Evolutionary conservation across 2,113 vertebrate species (phyloP).

Genomic region (Mungos mungo): DNA sequence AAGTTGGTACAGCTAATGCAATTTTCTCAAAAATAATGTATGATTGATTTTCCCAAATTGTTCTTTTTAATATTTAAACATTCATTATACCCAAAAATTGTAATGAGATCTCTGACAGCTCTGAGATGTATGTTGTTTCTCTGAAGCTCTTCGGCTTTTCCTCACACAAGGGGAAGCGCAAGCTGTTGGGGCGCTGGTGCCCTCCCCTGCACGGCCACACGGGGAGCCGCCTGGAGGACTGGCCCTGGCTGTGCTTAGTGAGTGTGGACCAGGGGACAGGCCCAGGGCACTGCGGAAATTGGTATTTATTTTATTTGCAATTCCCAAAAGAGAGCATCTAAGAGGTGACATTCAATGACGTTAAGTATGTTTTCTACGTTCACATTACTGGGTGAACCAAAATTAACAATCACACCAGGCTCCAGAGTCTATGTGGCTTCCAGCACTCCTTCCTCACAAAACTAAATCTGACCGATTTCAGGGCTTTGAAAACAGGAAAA

Average conservation of each 20-base stretch:
- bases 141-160: background rate
- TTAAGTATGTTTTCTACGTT: background rate
- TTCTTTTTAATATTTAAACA: constrained; percentile 66
- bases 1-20: background rate
- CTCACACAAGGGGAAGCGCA: background rate
- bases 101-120: constrained; percentile 45
- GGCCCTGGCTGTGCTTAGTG: rapidly evolving
- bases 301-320: background rate
- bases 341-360: background rate
- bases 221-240: rapidly evolving
- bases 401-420: background rate
- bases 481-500: constrained; percentile 3
- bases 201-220: rapidly evolving
- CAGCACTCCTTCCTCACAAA: background rate
- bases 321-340: background rate
- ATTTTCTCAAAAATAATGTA: constrained; percentile 68
- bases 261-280: background rate
- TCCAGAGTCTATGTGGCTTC: background rate
- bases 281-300: background rate
- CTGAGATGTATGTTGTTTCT: background rate
- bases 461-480: background rate
- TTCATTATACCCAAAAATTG: constrained; percentile 14
- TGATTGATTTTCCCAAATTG: constrained; percentile 61
- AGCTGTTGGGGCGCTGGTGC: rapidly evolving
- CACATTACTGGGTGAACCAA: background rate